Evolutionary conservation across 92 coral and sea anemone species (phyloP), one percentile per base, ranked within the genome.

Genomic region (Montipora capitata): DNA sequence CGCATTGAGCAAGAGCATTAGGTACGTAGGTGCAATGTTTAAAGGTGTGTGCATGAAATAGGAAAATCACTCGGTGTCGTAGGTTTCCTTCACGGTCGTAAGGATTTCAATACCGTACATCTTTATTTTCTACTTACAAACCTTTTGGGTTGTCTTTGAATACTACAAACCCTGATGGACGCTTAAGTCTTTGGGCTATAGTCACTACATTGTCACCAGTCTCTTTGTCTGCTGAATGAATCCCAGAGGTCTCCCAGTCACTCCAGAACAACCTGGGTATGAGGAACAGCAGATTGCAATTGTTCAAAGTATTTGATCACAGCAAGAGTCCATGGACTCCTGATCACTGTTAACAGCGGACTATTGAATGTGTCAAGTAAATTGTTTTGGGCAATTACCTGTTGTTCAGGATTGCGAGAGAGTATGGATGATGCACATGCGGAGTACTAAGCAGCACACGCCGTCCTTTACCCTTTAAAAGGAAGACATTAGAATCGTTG

Each of bases 231-330:
- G 93, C 85, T 14, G 95, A 91, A 65, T 88, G 94, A 45, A 96
- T 88, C 27, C 94, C 93, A 9, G 89, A 72, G 2, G 92, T 85
- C 65, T 81, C 91, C 99, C 99, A 96, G 91, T 96, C 99, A 80
- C 92, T 95, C 99, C 99, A 96, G 59, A 91, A 96, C 68, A 96
- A 81, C 66, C 99, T 96, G 65, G 39, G 59, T 40, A 12, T 5
- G 18, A 83, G 4, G 51, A n/a, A 6, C 8, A 39, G 68, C 5
- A 8, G 10, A 7, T 54, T 7, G 12, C 12, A 54, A 54, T 54
- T 54, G 14, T 8, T 12, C 12, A 54, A 11, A 54, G n/a, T 40
- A 17, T 11, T 39, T 14, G 5, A 57, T 48, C 52, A 27, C 35
- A 27, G 35, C 35, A 27, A 27, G 35, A 27, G 35, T 27, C 35